phyloP scores from a whole-genome alignment of 2,113 vertebrate species.

The Sceloporus tristichus region DNA sequence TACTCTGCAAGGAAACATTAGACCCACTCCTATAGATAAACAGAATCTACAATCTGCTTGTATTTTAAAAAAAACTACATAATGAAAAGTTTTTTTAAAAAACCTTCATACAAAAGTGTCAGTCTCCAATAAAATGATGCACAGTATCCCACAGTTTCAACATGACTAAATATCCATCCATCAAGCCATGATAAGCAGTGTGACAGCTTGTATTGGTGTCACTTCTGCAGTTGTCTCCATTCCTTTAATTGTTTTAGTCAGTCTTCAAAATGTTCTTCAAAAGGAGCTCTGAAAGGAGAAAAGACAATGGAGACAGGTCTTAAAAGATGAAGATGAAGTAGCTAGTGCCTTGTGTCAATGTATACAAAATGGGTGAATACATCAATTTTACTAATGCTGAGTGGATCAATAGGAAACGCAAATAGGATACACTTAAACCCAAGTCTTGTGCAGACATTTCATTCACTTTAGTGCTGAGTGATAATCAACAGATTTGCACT shows the following conservation, averaged over 20 bases:
- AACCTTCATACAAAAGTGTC: not conserved
- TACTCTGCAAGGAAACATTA: not conserved
- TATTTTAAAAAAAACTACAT: not conserved
- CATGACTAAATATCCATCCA: not conserved
- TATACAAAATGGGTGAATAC: not conserved
- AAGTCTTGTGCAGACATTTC: slow-evolving; percentile 24
- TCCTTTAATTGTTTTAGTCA: slow-evolving; percentile 43
- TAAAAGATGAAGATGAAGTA: slow-evolving; percentile 25
- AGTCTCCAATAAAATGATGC: not conserved
- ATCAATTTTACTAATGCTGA: slow-evolving; percentile 29
- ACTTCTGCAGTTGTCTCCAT: slow-evolving; percentile 13
- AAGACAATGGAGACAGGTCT: slow-evolving; percentile 15
- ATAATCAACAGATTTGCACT: not conserved
- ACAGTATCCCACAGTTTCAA: not conserved
- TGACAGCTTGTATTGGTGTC: slow-evolving; percentile 32
- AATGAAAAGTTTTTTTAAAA: not conserved
- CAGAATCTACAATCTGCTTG: not conserved
- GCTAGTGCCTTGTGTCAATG: not conserved
- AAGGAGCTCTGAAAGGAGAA: slow-evolving; percentile 24
- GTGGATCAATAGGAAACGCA: slow-evolving; percentile 18
- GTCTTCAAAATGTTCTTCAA: slow-evolving; percentile 30
- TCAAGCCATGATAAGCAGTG: slow-evolving; percentile 3
- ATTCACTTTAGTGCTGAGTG: slow-evolving; percentile 4
- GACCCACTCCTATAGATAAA: not conserved
- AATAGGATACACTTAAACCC: slow-evolving; percentile 29